Percentiles rank a stretch among this genome's conserved stretches.
Evolutionary conservation across 2,888 invertebrate genomes (phyloP).

Genomic region (Chrysomela aeneicollis): DNA sequence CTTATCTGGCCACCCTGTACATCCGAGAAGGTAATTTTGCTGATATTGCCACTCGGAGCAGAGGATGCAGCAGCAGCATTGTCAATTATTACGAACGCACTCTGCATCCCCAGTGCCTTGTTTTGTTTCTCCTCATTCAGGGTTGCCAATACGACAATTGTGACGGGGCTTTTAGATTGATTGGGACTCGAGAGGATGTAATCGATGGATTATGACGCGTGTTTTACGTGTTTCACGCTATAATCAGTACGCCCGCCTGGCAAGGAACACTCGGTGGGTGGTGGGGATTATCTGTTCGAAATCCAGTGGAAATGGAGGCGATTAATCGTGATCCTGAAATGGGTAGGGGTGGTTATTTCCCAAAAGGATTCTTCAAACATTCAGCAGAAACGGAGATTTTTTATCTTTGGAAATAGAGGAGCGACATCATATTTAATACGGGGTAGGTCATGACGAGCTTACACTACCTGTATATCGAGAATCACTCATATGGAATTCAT

Average conservation of each 20-base stretch:
- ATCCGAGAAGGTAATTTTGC: not conserved
- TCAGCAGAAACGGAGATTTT: too few relatives aligned
- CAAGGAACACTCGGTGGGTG: too few relatives aligned
- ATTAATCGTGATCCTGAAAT: not conserved
- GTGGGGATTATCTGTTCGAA: conserved; percentile 13
- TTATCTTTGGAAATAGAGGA: not conserved
- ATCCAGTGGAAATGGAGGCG: conserved; percentile 21
- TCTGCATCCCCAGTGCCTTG: conserved; percentile 8
- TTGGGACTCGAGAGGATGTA: conserved; percentile 27
- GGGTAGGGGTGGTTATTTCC: not conserved
- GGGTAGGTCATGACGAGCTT: too few relatives aligned
- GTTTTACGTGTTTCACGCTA: conserved; percentile 33
- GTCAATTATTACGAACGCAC: not conserved
- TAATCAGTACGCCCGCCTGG: conserved; percentile 25
- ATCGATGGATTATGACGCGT: conserved; percentile 35
- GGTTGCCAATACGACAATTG: not conserved
- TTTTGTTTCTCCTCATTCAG: conserved; percentile 15
- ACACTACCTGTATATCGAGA: too few relatives aligned
- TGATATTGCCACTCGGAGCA: not conserved
- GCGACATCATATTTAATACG: not conserved
- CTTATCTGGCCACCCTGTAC: too few relatives aligned
- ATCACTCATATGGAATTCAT: too few relatives aligned
- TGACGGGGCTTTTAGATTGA: conserved; percentile 31
- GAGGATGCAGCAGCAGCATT: not conserved
- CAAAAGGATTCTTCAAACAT: too few relatives aligned